Base-by-base conservation (phyloP, 2,797 vertebrate genomes). In the Lateolabrax maculatus region DNA sequence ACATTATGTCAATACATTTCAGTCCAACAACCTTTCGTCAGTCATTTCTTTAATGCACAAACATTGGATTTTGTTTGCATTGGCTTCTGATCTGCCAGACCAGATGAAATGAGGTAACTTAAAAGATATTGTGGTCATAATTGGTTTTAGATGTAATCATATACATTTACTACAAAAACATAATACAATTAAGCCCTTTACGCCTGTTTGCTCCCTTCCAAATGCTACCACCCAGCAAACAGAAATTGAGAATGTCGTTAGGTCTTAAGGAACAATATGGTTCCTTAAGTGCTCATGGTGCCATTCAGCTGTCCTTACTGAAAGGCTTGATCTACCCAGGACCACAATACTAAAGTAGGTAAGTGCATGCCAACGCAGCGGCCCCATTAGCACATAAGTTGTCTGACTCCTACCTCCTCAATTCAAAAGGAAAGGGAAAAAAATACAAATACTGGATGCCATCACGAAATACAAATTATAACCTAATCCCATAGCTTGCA, bases 81-180 rank as follows among this genome's bases (percentile, higher is more conserved):
- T 69, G 52, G 23, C n/a, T 29, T 41, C 19, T 48, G 6, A 57
- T 63, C 41, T 57, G 29, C 13, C 34, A 69, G 78, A 60, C 9
- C 43, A 29, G 23, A 75, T 49, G 2, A 3, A 65, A 39, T 34
- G 5, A 56, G 27, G 8, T 34, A 36, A 25, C 21, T 49, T 74
- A 1, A 5, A 37, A 27, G 25, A 73, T 34, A 44, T 7, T 27
- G 36, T 18, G 27, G 34, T 51, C 27, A 41, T 53, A 34, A 53
- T 27, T 68, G 36, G 19, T 34, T 76, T 27, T 11, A 75, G 41
- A 79, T 76, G 53, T 49, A 71, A 75, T 81, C 43, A 43, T 31
- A 48, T 44, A 74, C 39, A 31, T 53, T 56, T 23, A 65, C 6
- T 29, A 18, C 25, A 48, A 68, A 62, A 63, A 34, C 27, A 66